phyloP scores from a whole-genome alignment of 2,113 vertebrate species.

The Anhinga anhinga region DNA sequence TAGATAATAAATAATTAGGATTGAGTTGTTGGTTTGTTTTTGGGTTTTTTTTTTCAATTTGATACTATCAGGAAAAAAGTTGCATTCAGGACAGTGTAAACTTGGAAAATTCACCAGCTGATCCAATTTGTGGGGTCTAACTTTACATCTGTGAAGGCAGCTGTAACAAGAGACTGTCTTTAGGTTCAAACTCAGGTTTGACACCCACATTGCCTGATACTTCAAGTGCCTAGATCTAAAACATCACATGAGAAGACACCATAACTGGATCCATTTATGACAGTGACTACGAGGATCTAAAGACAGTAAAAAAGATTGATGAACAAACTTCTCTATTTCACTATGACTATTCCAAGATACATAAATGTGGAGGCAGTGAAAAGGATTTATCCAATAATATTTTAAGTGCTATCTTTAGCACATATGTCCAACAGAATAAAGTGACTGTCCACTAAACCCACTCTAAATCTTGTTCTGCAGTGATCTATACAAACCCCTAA shows the following conservation, averaged over 20 bases:
- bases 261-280: not conserved
- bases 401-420: not conserved
- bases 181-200: not conserved
- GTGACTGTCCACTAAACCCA: not conserved
- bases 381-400: not conserved
- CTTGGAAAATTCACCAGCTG: not conserved
- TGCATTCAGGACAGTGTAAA: not conserved
- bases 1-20: not conserved
- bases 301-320: not conserved
- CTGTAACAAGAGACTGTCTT: not conserved
- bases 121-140: not conserved
- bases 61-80: not conserved
- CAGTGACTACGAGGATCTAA: not conserved
- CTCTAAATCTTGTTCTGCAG: not conserved
- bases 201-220: not conserved
- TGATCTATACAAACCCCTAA: not conserved
- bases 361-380: not conserved
- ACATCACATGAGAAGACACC: not conserved
- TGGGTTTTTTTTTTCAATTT: not conserved
- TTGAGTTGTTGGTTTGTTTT: not conserved
- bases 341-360: not conserved
- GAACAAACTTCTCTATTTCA: not conserved
- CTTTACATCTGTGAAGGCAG: not conserved
- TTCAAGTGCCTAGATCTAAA: not conserved
- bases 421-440: not conserved